Base-by-base conservation (phyloP, 2,888 invertebrate species). In the Aethes cnicana region DNA sequence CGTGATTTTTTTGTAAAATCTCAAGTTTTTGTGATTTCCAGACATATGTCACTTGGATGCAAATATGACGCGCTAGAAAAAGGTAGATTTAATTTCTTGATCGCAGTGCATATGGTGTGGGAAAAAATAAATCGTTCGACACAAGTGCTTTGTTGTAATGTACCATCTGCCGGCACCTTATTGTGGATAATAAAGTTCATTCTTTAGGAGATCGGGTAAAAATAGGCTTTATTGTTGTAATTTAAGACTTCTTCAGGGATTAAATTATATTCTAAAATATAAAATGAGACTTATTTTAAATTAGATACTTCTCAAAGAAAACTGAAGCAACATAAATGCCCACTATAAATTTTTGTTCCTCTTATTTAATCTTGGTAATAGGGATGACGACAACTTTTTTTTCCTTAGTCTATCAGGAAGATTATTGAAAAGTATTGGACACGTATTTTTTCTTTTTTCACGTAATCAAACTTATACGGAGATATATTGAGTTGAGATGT, bases 41-140 rank as follows among this genome's bases (percentile, higher is more conserved):
- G 74, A 79, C 87, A 87, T 81, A 81, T 88, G 86, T 82, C 84
- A 81, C 70, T 81, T 59, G 74, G 83, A 87, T 89, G 88, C 86
- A 87, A 88, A 87, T 87, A 86, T 84, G 84, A 81, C 64, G 69
- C 64, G 69, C 63, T 66, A 68, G 71, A 73, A 80, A 80, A 81
- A 76, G 62, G 57, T 65, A 72, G 74, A 74, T 81, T 78, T 77
- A 72, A 80, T 84, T 80, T 69, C 66, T 64, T 63, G 66, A 70
- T 66, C 72, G 69, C 61, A 64, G 59, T 74, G 81, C 88, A 84
- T 74, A 87, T 88, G 88, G 79, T 65, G 84, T 68, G 69, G 68
- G 73, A 81, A 85, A 85, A 85, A 86, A 80, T 74, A 77, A 74
- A 81, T 81, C 74, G 77, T 77, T 74, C 66, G 68, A 61, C 71